A percentile compares a stretch with the other conserved stretches of the same genome.
Evolutionary conservation across 2,888 invertebrate species (phyloP).

Genomic region (Archips crataeganus): DNA sequence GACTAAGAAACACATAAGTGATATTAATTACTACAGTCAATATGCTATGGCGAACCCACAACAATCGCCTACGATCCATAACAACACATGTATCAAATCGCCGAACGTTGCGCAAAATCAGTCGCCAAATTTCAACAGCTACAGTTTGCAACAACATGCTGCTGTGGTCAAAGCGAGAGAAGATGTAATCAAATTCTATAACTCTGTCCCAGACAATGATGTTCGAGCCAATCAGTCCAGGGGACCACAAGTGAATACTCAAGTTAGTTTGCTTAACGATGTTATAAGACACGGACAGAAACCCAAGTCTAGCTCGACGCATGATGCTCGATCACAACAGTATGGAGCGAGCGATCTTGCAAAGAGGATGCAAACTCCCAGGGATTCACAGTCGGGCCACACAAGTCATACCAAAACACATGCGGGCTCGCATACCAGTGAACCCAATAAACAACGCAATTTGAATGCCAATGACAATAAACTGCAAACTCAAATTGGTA

Average conservation of each 20-base stretch:
- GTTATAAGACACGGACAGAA: constrained; percentile 8
- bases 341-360: constrained; percentile 6
- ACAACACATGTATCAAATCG: constrained; percentile 34
- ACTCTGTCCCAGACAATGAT: not conserved
- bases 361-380: constrained; percentile 11
- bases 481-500: constrained; percentile 6
- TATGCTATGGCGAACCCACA: constrained; percentile 11
- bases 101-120: constrained; percentile 38
- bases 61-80: constrained; percentile 10
- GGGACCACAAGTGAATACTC: constrained; percentile 4
- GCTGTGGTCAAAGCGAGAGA: constrained; percentile 4
- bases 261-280: constrained; percentile 11
- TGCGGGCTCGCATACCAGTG: not conserved
- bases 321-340: constrained; percentile 9
- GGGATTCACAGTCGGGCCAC: not conserved
- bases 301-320: constrained; percentile 13
- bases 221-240: constrained; percentile 2
- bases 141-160: constrained; percentile 15
- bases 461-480: constrained; percentile 3
- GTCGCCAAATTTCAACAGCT: constrained; percentile 38
- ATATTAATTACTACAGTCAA: constrained; percentile 17
- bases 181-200: constrained; percentile 5
- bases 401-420: not conserved
- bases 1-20: constrained; percentile 17
- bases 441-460: not conserved